phyloP scores from a whole-genome alignment of 2,797 vertebrate species.

The Oreonectes daqikongensis region DNA sequence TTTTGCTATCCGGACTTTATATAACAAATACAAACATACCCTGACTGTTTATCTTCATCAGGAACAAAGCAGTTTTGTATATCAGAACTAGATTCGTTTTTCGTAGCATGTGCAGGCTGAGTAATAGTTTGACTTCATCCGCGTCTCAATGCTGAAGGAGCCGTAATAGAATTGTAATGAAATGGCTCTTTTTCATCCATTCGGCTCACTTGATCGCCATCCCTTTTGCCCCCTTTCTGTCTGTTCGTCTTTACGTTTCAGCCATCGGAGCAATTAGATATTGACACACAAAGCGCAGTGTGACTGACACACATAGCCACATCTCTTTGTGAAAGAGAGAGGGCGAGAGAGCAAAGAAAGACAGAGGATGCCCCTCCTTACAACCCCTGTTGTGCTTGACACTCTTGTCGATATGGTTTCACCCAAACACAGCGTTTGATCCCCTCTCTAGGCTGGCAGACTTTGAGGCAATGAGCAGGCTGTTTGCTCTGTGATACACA shows the following conservation, averaged over 20 bases:
- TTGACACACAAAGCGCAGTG: conserved; percentile 24
- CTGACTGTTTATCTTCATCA: conserved; percentile 35
- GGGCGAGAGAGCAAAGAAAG: conserved; percentile 20
- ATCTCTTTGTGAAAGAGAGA: conserved; percentile 49
- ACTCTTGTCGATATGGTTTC: conserved; percentile 76
- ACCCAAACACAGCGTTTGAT: conserved; percentile 73
- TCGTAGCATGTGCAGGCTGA: conserved; percentile 35
- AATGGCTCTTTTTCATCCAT: conserved; percentile 19
- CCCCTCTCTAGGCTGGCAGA: conserved; percentile 60
- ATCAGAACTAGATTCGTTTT: conserved; percentile 42
- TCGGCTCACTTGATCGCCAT: conserved; percentile 24
- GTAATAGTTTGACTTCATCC: conserved; percentile 44
- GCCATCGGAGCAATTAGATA: conserved; percentile 38
- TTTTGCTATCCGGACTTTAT: conserved; percentile 53
- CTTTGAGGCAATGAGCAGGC: conserved; percentile 64
- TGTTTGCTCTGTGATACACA: conserved; percentile 64
- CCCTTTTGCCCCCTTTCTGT: conserved; percentile 13
- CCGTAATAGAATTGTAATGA: conserved; percentile 18
- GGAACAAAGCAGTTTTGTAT: conserved; percentile 47
- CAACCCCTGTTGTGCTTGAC: conserved; percentile 72
- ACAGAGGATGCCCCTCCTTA: conserved; percentile 41
- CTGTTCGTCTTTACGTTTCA: conserved; percentile 11
- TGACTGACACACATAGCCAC: conserved; percentile 42
- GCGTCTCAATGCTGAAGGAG: conserved; percentile 4
- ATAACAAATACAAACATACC: conserved; percentile 44